Evolutionary conservation across 1,140 invertebrate species (phyloP), one percentile per base, ranked within the genome.

Genomic region (Linepithema humile): DNA sequence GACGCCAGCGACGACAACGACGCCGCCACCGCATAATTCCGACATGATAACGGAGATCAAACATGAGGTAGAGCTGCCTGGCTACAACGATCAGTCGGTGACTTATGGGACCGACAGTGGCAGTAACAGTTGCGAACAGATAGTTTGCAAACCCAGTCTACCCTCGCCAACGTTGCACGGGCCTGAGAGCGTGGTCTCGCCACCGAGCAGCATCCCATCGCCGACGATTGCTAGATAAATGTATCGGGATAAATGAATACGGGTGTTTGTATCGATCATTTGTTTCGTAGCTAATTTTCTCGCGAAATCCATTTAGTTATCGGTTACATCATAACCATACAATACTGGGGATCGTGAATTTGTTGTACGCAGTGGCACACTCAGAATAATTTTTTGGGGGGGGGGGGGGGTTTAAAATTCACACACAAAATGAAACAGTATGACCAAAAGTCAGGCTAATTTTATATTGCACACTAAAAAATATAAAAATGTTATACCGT

Each of bases 141-240:
- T 95, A 50, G 90, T 94, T 55, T 94, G 94, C 72, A 93, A 94
- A 77, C 93, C 94, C 2, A 94, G 92, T 82, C 82, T 94, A 35
- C 92, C 92, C 5, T 92, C 92, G 35, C 92, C 93, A 0, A 92
- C 91, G 17, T 90, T 90, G 2, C 91, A 92, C 7, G 86, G 85
- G 23, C 88, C 90, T 1, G 70, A 70, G 1, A 91, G 85, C 65
- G 90, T 90, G 69, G 88, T 92, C n/a, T 92, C 92, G 1, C 90
- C 93, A 1, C 91, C 91, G 38, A 93, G 89, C 55, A 93, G 91
- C 55, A 88, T 92, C 67, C 87, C 93, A 1, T 93, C 94, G 0
- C 91, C 94, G 0, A 93, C 93, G 3, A 91, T 94, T 23, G 92
- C 93, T 43, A 94, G 94, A 93, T 94, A 92, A 94, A 89, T 74